Conservation (phyloP, 2,888 invertebrate genomes). For the Meteorus cinctellus region DNA sequence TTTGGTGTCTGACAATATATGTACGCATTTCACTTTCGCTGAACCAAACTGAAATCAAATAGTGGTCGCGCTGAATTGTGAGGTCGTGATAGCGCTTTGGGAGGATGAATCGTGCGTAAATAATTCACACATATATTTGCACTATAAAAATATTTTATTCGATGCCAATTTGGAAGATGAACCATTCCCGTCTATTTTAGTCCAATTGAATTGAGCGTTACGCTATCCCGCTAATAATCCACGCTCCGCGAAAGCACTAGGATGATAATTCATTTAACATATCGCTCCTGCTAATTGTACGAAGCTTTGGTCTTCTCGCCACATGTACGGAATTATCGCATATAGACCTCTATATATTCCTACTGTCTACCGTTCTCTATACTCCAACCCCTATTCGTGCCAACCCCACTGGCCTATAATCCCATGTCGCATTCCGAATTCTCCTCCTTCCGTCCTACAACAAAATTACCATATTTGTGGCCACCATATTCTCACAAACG, state of each 20-base stretch:
- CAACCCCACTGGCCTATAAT: slow-evolving; percentile 44
- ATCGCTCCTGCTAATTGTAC: slow-evolving; percentile 60
- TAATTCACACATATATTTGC: background rate
- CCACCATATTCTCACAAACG: slow-evolving; percentile 27
- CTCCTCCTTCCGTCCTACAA: slow-evolving; percentile 46
- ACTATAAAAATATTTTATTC: slow-evolving; percentile 7
- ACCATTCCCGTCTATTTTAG: slow-evolving; percentile 41
- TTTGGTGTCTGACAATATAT: background rate
- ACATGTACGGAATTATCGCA: slow-evolving; percentile 57
- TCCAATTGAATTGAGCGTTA: slow-evolving; percentile 49
- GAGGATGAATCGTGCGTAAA: background rate
- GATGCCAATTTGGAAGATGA: slow-evolving; percentile 29
- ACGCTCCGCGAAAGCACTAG: slow-evolving; percentile 51
- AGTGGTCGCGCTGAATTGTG: slow-evolving; percentile 30
- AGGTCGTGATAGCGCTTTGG: background rate
- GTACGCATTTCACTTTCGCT: background rate
- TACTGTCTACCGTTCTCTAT: slow-evolving; percentile 26
- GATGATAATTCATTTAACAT: slow-evolving; percentile 63
- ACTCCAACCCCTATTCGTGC: slow-evolving; percentile 27
- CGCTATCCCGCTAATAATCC: slow-evolving; percentile 34
- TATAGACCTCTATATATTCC: slow-evolving; percentile 8
- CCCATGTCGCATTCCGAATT: slow-evolving; percentile 49
- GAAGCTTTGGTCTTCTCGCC: slow-evolving; percentile 52
- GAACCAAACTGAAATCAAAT: background rate
- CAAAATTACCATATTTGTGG: slow-evolving; percentile 49